phyloP scores from a whole-genome alignment of 2,888 invertebrate species.

The Lottia scabra region DNA sequence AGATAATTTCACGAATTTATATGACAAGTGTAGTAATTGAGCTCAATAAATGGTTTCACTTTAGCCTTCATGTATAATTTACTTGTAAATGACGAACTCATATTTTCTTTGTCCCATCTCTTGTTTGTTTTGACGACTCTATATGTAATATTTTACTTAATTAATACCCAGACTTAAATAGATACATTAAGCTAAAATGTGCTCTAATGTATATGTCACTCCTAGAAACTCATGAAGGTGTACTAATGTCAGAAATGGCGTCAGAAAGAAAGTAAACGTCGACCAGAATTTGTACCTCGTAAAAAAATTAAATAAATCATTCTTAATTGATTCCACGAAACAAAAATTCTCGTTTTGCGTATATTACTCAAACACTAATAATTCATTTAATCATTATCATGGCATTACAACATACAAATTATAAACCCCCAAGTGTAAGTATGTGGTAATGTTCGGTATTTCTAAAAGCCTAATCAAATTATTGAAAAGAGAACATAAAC shows the following conservation, averaged over 20 bases:
- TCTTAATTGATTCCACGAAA: background rate
- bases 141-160: conserved; percentile 1
- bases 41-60: background rate
- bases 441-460: too few species aligned
- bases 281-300: too few species aligned
- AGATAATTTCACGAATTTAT: background rate
- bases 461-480: too few species aligned
- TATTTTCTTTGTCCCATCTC: background rate
- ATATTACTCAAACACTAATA: too few species aligned
- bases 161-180: background rate
- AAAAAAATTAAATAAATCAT: background rate
- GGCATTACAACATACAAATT: too few species aligned
- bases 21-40: background rate
- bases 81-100: background rate
- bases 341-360: background rate
- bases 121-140: background rate
- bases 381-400: too few species aligned
- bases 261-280: background rate
- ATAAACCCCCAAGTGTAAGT: too few species aligned
- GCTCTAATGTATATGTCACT: conserved; percentile 1
- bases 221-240: background rate
- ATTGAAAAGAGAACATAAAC: too few species aligned
- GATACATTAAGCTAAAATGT: background rate
- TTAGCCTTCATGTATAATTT: conserved; percentile 6
- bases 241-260: background rate